Evolutionary conservation across 2,797 vertebrate genomes (phyloP), one percentile per base, ranked within the genome.

Genomic region (Bryconaethiops microstoma): DNA sequence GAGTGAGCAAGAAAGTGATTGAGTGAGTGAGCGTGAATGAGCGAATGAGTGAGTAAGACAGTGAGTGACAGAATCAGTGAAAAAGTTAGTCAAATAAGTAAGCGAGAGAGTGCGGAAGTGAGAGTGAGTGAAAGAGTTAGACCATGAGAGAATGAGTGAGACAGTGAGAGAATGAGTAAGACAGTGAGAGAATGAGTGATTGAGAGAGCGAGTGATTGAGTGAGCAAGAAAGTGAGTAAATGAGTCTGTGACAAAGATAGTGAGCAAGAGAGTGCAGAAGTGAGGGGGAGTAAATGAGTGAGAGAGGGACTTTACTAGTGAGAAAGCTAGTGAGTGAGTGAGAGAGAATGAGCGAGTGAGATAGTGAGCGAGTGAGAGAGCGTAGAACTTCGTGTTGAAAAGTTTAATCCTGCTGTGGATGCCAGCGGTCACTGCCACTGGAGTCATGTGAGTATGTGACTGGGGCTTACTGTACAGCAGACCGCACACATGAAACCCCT

Each of bases 281-380:
- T 13, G 13, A 52, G 13, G 3, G 48, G 1, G 48, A 52, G 48
- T 52, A 9, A 48, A 48, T 48, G 48, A 52, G 48, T 13, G 48
- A n/a, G 19, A 6, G 54, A 23, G n/a, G 10, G 3, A 50, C 2
- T 50, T 1, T 10, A 10, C 13, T 5, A 50, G 48, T 13, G 8
- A 23, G 57, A 12, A 0, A 63, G 4, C 5, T 1, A 25, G 21
- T 23, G 25, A 63, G 60, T 10, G 23, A 29, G n/a, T 21, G 21
- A 10, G n/a, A 23, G n/a, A 63, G n/a, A 12, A 5, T 1, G n/a
- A 60, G 7, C 17, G 65, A 76, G 48, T 39, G 64, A 90, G 87
- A 90, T 67, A 48, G 12, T 88, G 91, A 67, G 40, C 9, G 57
- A 59, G 21, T 10, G 57, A 60, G 64, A 13, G 59, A 16, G 60